Conservation (phyloP, 2,797 vertebrate genomes). For the Typhlichthys eigenmanni region DNA sequence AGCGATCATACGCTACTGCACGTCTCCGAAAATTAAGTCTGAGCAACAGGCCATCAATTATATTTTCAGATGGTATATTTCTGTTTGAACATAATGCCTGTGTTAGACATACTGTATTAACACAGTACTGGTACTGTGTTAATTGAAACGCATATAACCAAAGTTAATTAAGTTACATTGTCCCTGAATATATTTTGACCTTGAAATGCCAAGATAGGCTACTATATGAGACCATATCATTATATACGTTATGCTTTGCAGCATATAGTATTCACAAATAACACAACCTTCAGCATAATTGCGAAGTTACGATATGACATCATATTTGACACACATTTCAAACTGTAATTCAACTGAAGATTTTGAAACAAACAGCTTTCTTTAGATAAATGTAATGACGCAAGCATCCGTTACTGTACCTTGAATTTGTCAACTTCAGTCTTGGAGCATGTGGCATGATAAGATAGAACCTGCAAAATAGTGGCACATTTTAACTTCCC, state of each 20-base stretch:
- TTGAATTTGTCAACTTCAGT: slow-evolving; percentile 99
- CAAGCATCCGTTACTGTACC: slow-evolving; percentile 75
- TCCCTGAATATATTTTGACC: not conserved
- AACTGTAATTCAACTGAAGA: not conserved
- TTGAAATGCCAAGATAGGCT: not conserved
- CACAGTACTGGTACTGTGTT: too few species aligned
- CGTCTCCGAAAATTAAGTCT: slow-evolving; percentile 24
- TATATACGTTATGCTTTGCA: not conserved
- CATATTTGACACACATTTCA: slow-evolving; percentile 11
- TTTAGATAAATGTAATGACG: slow-evolving; percentile 14
- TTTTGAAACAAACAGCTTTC: slow-evolving; percentile 11
- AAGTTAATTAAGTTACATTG: slow-evolving; percentile 29
- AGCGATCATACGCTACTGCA: slow-evolving; percentile 4
- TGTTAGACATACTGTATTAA: too few species aligned
- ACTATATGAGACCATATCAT: not conserved
- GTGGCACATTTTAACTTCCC: slow-evolving; percentile 36
- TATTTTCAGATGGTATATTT: not conserved
- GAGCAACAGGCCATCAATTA: slow-evolving; percentile 19
- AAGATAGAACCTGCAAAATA: slow-evolving; percentile 90
- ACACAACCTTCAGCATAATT: not conserved
- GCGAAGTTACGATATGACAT: not conserved
- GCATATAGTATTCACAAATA: slow-evolving; percentile 14
- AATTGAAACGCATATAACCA: not conserved
- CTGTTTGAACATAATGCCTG: slow-evolving; percentile 1
- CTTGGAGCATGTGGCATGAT: slow-evolving; percentile 98